Conservation (phyloP, 2,113 vertebrate genomes). For the Hemibagrus wyckioides region DNA sequence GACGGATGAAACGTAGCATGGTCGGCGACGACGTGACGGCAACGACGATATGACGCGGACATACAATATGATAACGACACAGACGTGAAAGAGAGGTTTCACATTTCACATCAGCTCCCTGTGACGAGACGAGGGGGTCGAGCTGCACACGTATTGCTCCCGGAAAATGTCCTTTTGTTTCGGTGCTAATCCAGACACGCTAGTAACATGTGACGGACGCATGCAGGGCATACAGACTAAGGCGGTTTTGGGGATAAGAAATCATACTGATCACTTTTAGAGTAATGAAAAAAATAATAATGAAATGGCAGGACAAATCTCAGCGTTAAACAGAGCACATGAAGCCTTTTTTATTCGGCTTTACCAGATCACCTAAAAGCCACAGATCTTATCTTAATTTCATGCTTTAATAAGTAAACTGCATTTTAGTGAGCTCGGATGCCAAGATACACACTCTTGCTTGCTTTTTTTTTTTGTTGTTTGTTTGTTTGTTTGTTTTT, state of each 20-base stretch:
- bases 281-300: not conserved
- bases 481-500: constrained; percentile 10
- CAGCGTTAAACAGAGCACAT: not conserved
- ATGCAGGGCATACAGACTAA: constrained; percentile 18
- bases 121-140: not conserved
- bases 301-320: constrained; percentile 37
- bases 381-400: constrained; percentile 27
- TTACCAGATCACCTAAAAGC: constrained; percentile 22
- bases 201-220: constrained; percentile 49
- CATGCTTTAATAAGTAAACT: constrained; percentile 27
- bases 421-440: constrained; percentile 30
- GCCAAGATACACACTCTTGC: constrained; percentile 1
- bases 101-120: constrained; percentile 27
- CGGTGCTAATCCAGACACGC: constrained; percentile 40
- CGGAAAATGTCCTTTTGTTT: constrained; percentile 26
- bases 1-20: constrained; percentile 27
- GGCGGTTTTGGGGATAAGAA: not conserved
- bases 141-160: constrained; percentile 40
- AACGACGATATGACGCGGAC: not conserved
- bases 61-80: constrained; percentile 17
- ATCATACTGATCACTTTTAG: not conserved
- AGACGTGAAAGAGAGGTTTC: constrained; percentile 3
- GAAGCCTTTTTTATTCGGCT: not conserved
- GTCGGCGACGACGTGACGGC: no score
- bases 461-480: constrained; percentile 18